phyloP scores from a whole-genome alignment of 2,797 vertebrate species.

The Tamandua tetradactyla region DNA sequence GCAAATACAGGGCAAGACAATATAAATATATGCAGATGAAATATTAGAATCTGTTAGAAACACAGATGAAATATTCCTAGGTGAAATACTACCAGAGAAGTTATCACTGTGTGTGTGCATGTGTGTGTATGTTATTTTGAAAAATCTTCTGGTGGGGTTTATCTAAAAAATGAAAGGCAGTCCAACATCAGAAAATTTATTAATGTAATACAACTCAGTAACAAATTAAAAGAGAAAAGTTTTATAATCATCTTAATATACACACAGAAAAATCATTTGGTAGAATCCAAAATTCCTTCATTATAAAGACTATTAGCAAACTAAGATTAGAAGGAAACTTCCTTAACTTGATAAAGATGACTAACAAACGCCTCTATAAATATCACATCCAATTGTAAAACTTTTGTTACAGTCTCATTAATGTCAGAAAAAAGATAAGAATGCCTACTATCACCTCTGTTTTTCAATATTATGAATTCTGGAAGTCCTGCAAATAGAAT shows the following conservation, averaged over 20 bases:
- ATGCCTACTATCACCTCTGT: not conserved
- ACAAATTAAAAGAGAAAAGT: not conserved
- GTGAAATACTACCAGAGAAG: conserved; percentile 9
- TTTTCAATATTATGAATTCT: not conserved
- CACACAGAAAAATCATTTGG: not conserved
- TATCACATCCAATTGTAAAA: not conserved
- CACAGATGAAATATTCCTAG: not conserved
- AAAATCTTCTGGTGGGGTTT: not conserved
- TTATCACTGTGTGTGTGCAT: not conserved
- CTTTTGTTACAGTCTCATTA: not conserved
- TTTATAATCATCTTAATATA: not conserved
- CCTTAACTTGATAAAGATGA: not conserved
- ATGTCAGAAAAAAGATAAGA: not conserved
- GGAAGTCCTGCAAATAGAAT: not conserved
- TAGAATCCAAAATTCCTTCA: not conserved
- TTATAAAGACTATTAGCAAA: not conserved
- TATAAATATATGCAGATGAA: not conserved
- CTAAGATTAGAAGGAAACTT: not conserved
- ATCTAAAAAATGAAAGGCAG: not conserved
- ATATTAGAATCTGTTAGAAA: not conserved
- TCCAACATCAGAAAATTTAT: not conserved
- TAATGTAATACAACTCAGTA: not conserved
- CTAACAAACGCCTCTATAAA: not conserved
- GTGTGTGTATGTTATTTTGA: not conserved
- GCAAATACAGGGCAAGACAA: not conserved